Base-by-base conservation (phyloP, 2,888 invertebrate genomes). In the Oscheius sp. region DNA sequence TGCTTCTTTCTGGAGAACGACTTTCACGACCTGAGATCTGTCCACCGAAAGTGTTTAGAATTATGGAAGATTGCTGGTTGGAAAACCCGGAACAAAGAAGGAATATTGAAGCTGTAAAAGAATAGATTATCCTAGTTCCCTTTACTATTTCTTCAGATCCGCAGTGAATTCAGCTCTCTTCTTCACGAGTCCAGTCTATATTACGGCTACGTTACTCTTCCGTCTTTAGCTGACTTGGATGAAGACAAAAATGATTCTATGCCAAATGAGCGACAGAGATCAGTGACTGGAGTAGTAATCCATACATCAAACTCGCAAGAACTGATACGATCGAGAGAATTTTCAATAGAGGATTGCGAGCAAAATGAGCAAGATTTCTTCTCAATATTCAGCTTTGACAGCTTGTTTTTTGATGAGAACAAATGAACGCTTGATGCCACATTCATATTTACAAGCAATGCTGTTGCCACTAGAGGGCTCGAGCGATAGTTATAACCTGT, bases 41-140 rank as follows among this genome's bases (percentile, higher is more conserved):
- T 63, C 80, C 82, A 0, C 76, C 83, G 70, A 79, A 84, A 59
- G 77, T 84, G 7, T 53, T 53, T 11, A 3, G 29, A 53, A 53
- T 53, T 21, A 21, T 53, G 53, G 11, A 53, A 29, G 11, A 29
- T 53, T 53, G 53, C 11, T 53, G 53, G 53, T 11, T 53, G n/a
- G 53, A 53, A 11, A 29, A 53, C 3, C 53, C 53, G 3, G 53
- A 53, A 29, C 3, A 29, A 29, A 1, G 53, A 53, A 53, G 11
- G 0, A 11, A 53, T 11, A 53, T 53, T 29, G 53, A 53, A 53
- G 53, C 53, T 4, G 53, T 29, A 3, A 21, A 21, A 21, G 21
- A 21, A 21, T 21, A 21, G 21, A 21, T 21, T 21, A 53, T 4
- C 11, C 11, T 11, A 29, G 11, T 13, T 21, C n/a, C 11, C 3